phyloP scores from a whole-genome alignment of 2,113 vertebrate species.

The Charadrius vociferus region DNA sequence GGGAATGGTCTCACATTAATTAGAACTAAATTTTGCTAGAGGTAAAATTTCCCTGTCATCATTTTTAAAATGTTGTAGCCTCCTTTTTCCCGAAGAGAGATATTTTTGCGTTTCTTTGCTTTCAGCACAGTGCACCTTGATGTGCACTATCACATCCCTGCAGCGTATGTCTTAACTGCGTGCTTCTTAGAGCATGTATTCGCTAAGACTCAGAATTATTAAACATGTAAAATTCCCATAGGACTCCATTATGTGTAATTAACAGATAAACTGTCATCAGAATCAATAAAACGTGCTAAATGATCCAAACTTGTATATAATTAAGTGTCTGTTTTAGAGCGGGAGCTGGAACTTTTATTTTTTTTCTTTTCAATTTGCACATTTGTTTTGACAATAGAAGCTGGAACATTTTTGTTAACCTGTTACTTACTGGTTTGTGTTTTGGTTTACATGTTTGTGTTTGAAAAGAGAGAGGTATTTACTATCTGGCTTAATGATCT shows the following conservation, averaged over 20 bases:
- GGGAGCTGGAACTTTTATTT: constrained; percentile 57
- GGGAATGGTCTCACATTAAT: background rate
- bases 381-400: constrained; percentile 71
- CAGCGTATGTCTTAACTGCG: constrained; percentile 57
- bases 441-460: constrained; percentile 14
- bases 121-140: background rate
- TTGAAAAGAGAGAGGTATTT: constrained; percentile 12
- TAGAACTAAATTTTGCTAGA: background rate
- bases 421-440: constrained; percentile 44
- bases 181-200: constrained; percentile 69
- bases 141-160: constrained; percentile 71
- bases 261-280: constrained; percentile 84
- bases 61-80: background rate
- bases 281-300: constrained; percentile 84
- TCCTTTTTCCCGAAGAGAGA: background rate
- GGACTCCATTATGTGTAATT: constrained; percentile 81
- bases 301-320: constrained; percentile 84
- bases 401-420: constrained; percentile 63
- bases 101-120: background rate
- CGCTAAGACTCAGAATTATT: constrained; percentile 75
- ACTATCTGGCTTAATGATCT: constrained; percentile 7
- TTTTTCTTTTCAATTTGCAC: constrained; percentile 53
- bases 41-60: background rate
- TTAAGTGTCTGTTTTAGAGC: constrained; percentile 77
- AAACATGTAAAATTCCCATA: constrained; percentile 76